Evolutionary conservation across 2,888 invertebrate species (phyloP).

Genomic region (Phorcus lineatus): DNA sequence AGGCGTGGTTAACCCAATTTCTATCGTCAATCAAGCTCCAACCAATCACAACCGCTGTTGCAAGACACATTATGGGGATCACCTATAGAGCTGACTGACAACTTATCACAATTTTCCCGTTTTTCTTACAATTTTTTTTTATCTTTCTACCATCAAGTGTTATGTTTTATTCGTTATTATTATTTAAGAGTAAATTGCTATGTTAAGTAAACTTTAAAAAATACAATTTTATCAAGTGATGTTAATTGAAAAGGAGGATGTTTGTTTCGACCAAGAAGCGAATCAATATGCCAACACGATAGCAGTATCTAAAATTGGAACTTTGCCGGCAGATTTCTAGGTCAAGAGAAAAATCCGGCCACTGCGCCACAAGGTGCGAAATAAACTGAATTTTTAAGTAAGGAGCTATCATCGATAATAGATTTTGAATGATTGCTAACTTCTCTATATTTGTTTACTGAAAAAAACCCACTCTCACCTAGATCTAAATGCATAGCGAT

Average conservation of each 20-base stretch:
- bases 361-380: constrained; percentile 6
- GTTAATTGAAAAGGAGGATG: too few species aligned
- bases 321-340: constrained; percentile 20
- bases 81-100: not conserved
- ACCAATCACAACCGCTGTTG: constrained; percentile 49
- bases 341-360: constrained; percentile 13
- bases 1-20: constrained; percentile 53
- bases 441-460: not conserved
- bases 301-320: constrained; percentile 1
- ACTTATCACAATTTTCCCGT: not conserved
- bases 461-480: not conserved
- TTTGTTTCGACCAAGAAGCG: too few species aligned
- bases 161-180: too few species aligned
- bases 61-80: not conserved
- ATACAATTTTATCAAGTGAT: too few species aligned
- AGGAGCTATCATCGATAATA: too few species aligned
- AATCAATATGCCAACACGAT: not conserved
- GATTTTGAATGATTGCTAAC: too few species aligned
- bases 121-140: too few species aligned
- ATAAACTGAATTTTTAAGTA: constrained; percentile 11
- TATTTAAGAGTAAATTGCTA: too few species aligned
- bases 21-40: constrained; percentile 47
- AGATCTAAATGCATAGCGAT: not conserved
- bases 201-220: too few species aligned
- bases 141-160: too few species aligned